These are phyloP conservation scores for Antheraea mylitta DNA, from an alignment of 1,140 invertebrate species.

Conservation along the genomic window DNA sequence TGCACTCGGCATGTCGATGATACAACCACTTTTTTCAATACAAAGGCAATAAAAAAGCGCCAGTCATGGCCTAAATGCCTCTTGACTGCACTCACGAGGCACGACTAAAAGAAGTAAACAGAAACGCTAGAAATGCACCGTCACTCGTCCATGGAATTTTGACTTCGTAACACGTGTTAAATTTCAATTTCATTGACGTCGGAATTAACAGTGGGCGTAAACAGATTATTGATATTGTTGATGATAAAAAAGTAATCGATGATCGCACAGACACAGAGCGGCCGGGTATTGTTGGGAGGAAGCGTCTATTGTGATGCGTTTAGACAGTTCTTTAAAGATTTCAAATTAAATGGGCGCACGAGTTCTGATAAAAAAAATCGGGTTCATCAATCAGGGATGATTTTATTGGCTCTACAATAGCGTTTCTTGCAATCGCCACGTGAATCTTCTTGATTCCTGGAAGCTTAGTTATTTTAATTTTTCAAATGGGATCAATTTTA, in stretches of 20 bases:
- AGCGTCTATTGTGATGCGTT: constrained; percentile 61
- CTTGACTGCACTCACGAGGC: constrained; percentile 47
- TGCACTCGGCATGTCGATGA: constrained; percentile 43
- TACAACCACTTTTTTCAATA: constrained; percentile 67
- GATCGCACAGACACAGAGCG: constrained; percentile 62
- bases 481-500: constrained; percentile 11
- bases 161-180: constrained; percentile 75
- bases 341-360: constrained; percentile 56
- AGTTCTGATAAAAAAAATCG: constrained; percentile 58
- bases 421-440: constrained; percentile 43
- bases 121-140: constrained; percentile 64
- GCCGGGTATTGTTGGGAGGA: constrained; percentile 51
- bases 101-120: constrained; percentile 72
- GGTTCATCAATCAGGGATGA: constrained; percentile 72
- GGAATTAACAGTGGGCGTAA: constrained; percentile 76
- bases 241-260: constrained; percentile 75
- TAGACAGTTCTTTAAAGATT: constrained; percentile 48
- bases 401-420: constrained; percentile 67
- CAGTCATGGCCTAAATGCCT: constrained; percentile 73
- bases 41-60: constrained; percentile 72
- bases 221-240: constrained; percentile 74
- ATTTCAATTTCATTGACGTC: constrained; percentile 74
- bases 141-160: constrained; percentile 72
- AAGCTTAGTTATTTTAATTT: constrained; percentile 30
- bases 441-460: constrained; percentile 59